Base-by-base conservation (phyloP, 2,797 vertebrate genomes). In the Danio aesculapii region DNA sequence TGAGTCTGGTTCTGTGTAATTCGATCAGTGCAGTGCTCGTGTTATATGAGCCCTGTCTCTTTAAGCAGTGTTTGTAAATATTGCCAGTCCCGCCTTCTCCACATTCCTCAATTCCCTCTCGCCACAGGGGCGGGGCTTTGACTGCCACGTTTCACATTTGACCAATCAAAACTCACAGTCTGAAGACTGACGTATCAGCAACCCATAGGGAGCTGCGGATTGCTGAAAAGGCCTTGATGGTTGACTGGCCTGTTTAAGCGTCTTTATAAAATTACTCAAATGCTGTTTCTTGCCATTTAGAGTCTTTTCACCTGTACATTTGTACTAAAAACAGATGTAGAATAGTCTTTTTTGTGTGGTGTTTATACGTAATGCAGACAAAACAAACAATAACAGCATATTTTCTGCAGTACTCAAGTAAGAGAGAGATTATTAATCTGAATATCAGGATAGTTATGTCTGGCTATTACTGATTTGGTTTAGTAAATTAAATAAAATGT, bases 11-110 rank as follows among this genome's bases (percentile, higher is more conserved):
- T 21, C 55, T 80, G 5, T 17, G 47, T 21, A 17, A 77, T 77
- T 8, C 53, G 19, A 87, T 63, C 44, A 5, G 57, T 21, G 6
- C 63, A 57, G 63, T 82, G 63, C n/a, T 19, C 6, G 10, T 52
- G 44, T 57, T 41, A 53, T 47, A 43, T 43, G 21, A 63, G 50
- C 50, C 41, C 78, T 84, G 79, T 87, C 69, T 19, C 87, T 90
- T 91, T 89, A 87, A 88, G 87, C 87, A 52, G 63, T 14, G 82
- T 88, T 90, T 89, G 87, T 91, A 93, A 91, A 92, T 84, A 90
- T 75, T 88, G 21, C 72, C 41, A 70, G 17, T 69, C 68, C 72
- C 82, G 59, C 81, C 87, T 81, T 76, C 64, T 80, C 59, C 49
- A 17, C 80, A 63, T 83, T 74, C 58, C 58, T 77, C 44, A 71